Evolutionary conservation across 2,113 vertebrate genomes (phyloP).

Genomic region (Pollimyrus isidori): DNA sequence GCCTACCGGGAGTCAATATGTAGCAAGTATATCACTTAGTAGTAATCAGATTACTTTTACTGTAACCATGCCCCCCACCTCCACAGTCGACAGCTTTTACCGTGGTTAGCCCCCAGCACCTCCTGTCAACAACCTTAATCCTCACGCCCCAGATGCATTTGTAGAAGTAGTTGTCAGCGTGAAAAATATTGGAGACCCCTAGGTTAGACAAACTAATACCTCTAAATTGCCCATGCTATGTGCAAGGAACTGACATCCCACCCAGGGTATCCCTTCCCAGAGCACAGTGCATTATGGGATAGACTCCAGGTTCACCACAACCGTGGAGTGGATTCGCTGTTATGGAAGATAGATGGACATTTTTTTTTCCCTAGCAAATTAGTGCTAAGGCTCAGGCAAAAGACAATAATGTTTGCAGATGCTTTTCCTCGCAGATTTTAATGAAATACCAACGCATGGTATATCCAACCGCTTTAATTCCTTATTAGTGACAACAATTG

Average conservation of each 20-base stretch:
- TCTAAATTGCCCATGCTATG: not conserved
- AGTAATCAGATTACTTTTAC: not conserved
- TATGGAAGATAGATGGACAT: not conserved
- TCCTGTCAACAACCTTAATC: not conserved
- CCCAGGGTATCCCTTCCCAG: not conserved
- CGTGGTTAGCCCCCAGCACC: not conserved
- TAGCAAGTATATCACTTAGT: not conserved
- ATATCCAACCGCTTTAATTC: not conserved
- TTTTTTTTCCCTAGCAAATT: not conserved
- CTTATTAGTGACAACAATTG: slow-evolving; percentile 5
- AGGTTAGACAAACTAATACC: not conserved
- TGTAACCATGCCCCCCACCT: not conserved
- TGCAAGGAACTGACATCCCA: not conserved
- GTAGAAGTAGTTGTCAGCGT: not conserved
- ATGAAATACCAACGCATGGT: not conserved
- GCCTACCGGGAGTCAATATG: not conserved
- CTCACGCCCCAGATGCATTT: not conserved
- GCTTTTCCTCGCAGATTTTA: not conserved
- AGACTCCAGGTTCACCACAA: not conserved
- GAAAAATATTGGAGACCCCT: not conserved
- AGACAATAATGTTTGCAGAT: not conserved
- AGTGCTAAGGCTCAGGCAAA: not conserved
- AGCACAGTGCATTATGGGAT: not conserved
- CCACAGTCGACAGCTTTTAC: not conserved
- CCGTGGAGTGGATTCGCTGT: not conserved